Evolutionary conservation across 1,140 invertebrate species (phyloP).

Genomic region (Neodiprion pinetum): DNA sequence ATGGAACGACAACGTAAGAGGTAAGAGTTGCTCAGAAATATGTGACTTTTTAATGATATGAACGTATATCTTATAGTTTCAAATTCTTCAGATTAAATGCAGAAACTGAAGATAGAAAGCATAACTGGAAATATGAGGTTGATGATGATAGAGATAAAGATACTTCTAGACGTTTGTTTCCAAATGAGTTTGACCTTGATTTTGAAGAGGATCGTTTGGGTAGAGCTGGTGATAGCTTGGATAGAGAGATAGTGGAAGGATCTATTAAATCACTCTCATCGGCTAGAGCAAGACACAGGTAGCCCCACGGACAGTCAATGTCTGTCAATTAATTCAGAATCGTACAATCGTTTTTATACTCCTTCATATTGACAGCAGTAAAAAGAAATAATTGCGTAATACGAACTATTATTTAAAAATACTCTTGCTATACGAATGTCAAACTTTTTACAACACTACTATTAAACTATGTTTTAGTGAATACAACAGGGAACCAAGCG

Average conservation of each 20-base stretch:
- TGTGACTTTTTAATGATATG: slow-evolving; percentile 26
- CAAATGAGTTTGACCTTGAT: slow-evolving; percentile 33
- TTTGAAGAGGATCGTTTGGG: slow-evolving; percentile 43
- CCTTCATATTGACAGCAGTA: too few species aligned
- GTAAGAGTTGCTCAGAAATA: slow-evolving; percentile 18
- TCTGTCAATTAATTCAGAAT: slow-evolving; percentile 19
- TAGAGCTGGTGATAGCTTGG: slow-evolving; percentile 41
- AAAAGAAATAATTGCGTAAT: too few species aligned
- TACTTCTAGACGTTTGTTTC: slow-evolving; percentile 23
- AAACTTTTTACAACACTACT: too few species aligned
- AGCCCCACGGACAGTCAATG: background rate
- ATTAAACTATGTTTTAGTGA: background rate
- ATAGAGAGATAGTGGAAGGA: slow-evolving; percentile 43
- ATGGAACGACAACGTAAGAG: slow-evolving; percentile 33
- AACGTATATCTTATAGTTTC: slow-evolving; percentile 9
- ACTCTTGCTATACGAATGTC: background rate
- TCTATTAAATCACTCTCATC: slow-evolving; percentile 26
- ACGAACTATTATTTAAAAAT: background rate
- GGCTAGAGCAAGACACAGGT: slow-evolving; percentile 34
- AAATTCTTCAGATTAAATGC: slow-evolving; percentile 33
- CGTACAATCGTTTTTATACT: too few species aligned
- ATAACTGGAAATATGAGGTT: slow-evolving; percentile 37
- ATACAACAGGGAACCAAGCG: background rate
- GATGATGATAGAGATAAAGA: slow-evolving; percentile 38
- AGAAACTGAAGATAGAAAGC: slow-evolving; percentile 35